Evolutionary conservation across 1,140 invertebrate genomes (phyloP).

Genomic region (Trichomalopsis sarcophagae): DNA sequence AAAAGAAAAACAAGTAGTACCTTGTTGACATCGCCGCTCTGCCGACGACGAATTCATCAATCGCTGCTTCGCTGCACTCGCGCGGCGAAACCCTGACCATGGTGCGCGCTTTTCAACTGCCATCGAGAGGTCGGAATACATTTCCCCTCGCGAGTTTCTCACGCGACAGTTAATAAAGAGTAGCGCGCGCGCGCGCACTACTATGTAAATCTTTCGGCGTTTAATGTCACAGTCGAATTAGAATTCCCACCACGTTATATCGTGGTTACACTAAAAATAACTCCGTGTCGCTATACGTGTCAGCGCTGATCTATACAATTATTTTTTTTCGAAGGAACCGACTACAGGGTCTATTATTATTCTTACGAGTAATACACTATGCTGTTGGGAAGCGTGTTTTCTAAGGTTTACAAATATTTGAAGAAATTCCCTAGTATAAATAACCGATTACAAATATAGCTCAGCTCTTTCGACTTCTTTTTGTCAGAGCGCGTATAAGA

Average conservation of each 20-base stretch:
- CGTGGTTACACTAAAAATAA: constrained; percentile 39
- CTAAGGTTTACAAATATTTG: background rate
- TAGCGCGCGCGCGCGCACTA: background rate
- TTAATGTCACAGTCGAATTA: constrained; percentile 40
- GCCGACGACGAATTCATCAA: background rate
- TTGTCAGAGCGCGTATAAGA: background rate
- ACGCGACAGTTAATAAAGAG: constrained; percentile 21
- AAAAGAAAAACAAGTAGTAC: constrained; percentile 16
- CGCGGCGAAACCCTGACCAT: background rate
- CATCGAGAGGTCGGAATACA: background rate
- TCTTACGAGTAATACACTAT: background rate
- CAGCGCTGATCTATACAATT: constrained; percentile 39
- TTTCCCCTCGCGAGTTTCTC: constrained; percentile 3
- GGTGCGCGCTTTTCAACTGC: background rate
- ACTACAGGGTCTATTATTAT: background rate
- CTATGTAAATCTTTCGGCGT: constrained; percentile 42
- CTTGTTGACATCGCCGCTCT: background rate
- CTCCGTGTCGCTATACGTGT: constrained; percentile 10
- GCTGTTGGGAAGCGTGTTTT: background rate
- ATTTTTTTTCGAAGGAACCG: background rate
- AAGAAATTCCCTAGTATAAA: too few species aligned
- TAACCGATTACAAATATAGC: background rate
- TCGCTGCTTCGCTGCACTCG: background rate
- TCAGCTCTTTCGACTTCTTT: background rate
- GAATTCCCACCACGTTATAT: constrained; percentile 37